phyloP scores from a whole-genome alignment of 2,888 invertebrate genomes.

The Dyspetes luteomarginatus region DNA sequence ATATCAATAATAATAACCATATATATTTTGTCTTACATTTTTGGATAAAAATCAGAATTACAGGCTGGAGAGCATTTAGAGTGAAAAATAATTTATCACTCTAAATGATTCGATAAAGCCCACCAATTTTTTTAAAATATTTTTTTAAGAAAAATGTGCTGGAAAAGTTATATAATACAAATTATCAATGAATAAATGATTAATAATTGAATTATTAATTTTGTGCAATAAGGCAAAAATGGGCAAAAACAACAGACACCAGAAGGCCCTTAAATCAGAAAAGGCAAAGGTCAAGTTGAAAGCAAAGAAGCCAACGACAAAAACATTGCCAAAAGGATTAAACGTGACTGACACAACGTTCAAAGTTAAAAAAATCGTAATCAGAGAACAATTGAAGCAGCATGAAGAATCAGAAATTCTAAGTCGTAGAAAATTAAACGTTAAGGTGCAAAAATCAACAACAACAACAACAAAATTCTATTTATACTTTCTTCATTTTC shows the following conservation, averaged over 20 bases:
- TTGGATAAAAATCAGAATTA: too few species aligned
- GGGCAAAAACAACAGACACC: conserved; percentile 87
- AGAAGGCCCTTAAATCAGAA: conserved; percentile 92
- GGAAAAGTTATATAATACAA: neutral
- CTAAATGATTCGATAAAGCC: too few species aligned
- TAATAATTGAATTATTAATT: neutral
- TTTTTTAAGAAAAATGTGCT: neutral
- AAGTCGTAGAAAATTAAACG: conserved; percentile 88
- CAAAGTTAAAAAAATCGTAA: conserved; percentile 93
- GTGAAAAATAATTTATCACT: too few species aligned
- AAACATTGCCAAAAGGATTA: conserved; percentile 90
- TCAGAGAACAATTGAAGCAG: conserved; percentile 89
- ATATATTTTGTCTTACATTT: too few species aligned
- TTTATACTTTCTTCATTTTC: neutral
- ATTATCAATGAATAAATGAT: neutral
- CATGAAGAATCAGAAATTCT: conserved; percentile 86
- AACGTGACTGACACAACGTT: conserved; percentile 96
- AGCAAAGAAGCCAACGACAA: conserved; percentile 86
- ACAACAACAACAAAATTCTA: too few species aligned
- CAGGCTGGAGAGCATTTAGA: too few species aligned
- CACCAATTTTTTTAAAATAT: neutral
- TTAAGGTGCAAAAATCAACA: conserved; percentile 85
- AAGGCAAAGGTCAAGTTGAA: conserved; percentile 96
- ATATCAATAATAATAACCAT: too few species aligned
- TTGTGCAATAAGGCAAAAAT: conserved; percentile 80